phyloP scores from a whole-genome alignment of 2,888 invertebrate genomes.

The Morpho achilles region DNA sequence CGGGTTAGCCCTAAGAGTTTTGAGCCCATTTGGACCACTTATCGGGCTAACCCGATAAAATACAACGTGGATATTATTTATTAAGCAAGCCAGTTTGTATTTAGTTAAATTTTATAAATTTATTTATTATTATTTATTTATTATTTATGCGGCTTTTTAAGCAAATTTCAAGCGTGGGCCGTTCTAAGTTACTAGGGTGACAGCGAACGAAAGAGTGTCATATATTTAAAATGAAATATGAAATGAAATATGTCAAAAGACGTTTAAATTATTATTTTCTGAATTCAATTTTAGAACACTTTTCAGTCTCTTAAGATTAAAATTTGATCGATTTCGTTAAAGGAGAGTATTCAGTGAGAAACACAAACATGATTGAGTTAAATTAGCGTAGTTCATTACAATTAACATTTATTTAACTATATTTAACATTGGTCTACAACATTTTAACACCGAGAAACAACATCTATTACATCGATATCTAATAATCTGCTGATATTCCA shows the following conservation, averaged over 20 bases:
- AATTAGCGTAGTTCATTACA: background rate
- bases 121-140: no score
- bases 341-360: slow-evolving; percentile 15
- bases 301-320: slow-evolving; percentile 75
- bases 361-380: background rate
- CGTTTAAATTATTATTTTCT: slow-evolving; percentile 30
- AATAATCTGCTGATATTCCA: slow-evolving; percentile 18
- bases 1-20: no score
- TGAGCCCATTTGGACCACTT: no score
- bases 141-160: no score
- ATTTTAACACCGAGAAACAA: slow-evolving; percentile 60
- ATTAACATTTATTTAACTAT: slow-evolving; percentile 28
- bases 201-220: background rate
- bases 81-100: no score
- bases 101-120: no score
- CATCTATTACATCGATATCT: slow-evolving; percentile 52
- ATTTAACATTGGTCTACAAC: slow-evolving; percentile 47
- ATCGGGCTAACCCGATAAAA: no score
- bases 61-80: no score
- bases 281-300: slow-evolving; percentile 65
- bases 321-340: slow-evolving; percentile 46
- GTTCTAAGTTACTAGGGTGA: background rate
- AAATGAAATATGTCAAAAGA: slow-evolving; percentile 18
- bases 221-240: slow-evolving; percentile 7
- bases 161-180: background rate